Conservation (phyloP, 2,113 vertebrate species). For the Sylvilagus bachmani region DNA sequence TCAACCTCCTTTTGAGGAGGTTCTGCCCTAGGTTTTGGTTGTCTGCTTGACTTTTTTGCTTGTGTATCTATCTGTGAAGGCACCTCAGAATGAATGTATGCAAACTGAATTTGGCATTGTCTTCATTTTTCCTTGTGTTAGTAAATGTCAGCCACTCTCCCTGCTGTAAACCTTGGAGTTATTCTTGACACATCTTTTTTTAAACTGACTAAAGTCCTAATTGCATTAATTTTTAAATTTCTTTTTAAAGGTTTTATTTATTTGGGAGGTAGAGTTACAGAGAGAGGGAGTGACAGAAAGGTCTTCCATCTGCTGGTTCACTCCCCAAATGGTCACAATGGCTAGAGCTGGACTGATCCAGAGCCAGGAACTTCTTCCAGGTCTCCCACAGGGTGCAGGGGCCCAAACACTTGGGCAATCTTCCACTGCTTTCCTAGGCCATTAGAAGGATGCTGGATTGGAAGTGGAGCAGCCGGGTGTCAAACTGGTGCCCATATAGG, state of each 20-base stretch:
- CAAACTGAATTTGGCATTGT: conserved; percentile 63
- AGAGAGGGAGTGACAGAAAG: no score
- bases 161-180: conserved; percentile 40
- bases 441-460: no score
- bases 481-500: no score
- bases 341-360: no score
- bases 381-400: no score
- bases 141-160: neutral
- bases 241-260: neutral
- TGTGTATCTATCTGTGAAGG: neutral
- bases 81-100: conserved; percentile 12
- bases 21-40: neutral
- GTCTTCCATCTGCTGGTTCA: no score
- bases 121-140: conserved; percentile 41
- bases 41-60: neutral
- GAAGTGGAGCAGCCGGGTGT: no score
- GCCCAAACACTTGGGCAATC: no score
- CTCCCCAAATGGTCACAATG: no score
- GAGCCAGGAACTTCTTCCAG: no score
- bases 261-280: no score
- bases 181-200: conserved; percentile 1
- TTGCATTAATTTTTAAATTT: conserved; percentile 9
- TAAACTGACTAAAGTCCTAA: neutral
- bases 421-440: no score
- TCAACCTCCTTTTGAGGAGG: neutral